A percentile compares a stretch with the other conserved stretches of the same genome.
Evolutionary conservation across 2,888 invertebrate genomes (phyloP).

Genomic region (Maniola hyperantus): DNA sequence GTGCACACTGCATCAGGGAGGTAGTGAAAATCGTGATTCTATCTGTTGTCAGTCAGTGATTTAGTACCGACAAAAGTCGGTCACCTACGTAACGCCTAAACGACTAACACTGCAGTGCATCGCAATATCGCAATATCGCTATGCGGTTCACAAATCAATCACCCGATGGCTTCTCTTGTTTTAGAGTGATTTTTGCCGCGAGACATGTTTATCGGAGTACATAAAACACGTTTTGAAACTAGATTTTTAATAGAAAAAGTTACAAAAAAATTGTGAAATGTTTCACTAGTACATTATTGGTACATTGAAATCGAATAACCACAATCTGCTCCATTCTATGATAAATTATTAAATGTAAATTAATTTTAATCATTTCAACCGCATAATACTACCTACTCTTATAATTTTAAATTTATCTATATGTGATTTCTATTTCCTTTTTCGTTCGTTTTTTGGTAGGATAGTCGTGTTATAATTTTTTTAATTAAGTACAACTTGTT

Average conservation of each 20-base stretch:
- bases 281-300: neutral
- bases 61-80: slow-evolving; percentile 2
- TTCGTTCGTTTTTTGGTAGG: no score
- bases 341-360: no score
- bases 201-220: slow-evolving; percentile 14
- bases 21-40: no score
- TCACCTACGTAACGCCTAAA: neutral
- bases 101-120: slow-evolving; percentile 24
- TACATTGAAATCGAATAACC: no score
- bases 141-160: slow-evolving; percentile 38
- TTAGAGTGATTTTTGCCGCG: slow-evolving; percentile 10
- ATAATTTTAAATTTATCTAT: no score
- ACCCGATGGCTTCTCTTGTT: slow-evolving; percentile 23
- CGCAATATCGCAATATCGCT: slow-evolving; percentile 29
- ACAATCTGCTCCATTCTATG: no score
- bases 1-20: no score
- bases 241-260: slow-evolving; percentile 2
- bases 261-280: neutral
- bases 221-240: slow-evolving; percentile 13
- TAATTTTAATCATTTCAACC: no score
- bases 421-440: no score
- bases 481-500: no score
- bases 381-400: no score
- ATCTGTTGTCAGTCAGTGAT: neutral
- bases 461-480: no score